Percentiles rank a stretch among this genome's conserved stretches.
phyloP scores from a whole-genome alignment of 2,888 invertebrate species.

The Lypha dubia region DNA sequence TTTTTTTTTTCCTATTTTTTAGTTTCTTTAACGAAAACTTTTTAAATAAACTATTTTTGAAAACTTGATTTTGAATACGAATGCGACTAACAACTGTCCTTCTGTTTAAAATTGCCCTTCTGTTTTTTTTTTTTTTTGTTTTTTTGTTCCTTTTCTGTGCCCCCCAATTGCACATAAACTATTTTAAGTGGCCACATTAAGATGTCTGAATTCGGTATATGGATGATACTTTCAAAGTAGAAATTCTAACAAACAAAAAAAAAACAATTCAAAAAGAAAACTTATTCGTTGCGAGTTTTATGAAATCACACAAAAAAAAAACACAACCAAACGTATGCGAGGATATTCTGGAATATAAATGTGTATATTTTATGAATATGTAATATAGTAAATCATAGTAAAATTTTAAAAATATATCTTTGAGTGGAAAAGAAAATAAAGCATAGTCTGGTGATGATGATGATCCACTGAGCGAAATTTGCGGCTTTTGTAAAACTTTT shows the following conservation, averaged over 20 bases:
- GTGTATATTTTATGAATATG: conserved; percentile 66
- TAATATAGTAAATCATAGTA: conserved; percentile 62
- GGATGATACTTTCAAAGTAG: conserved; percentile 35
- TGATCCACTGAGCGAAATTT: conserved; percentile 16
- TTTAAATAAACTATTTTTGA: conserved; percentile 56
- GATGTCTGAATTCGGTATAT: conserved; percentile 61
- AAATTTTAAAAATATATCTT: neutral
- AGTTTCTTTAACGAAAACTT: conserved; percentile 36
- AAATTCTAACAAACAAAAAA: no score
- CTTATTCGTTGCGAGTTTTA: conserved; percentile 42
- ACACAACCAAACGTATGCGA: conserved; percentile 15
- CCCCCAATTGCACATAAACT: conserved; percentile 61
- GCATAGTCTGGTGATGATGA: neutral
- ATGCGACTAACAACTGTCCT: conserved; percentile 21
- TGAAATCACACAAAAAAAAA: neutral
- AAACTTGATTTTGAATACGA: conserved; percentile 59
- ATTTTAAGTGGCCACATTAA: conserved; percentile 68
- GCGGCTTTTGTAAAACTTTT: neutral
- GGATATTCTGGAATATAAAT: conserved; percentile 33
- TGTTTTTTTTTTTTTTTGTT: neutral
- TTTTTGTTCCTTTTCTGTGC: neutral
- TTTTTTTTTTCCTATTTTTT: conserved; percentile 7
- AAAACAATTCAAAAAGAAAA: conserved; percentile 24
- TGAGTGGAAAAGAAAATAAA: conserved; percentile 16
- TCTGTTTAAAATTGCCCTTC: neutral